phyloP scores from a whole-genome alignment of 2,113 vertebrate genomes.

The Chaetops frenatus region DNA sequence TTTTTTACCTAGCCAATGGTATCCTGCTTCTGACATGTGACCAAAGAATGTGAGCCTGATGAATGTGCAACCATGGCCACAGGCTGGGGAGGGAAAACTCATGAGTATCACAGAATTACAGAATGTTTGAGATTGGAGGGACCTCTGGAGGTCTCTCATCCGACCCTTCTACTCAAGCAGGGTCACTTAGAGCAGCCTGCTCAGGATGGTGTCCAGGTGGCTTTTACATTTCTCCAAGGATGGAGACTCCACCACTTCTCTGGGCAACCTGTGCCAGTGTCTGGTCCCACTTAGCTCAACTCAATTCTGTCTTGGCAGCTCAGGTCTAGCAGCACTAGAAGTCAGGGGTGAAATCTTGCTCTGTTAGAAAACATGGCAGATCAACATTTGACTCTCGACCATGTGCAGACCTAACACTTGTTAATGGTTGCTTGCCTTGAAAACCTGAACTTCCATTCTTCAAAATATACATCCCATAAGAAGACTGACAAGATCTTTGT shows the following conservation, averaged over 20 bases:
- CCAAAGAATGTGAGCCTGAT: background rate
- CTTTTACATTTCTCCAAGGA: background rate
- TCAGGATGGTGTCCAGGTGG: background rate
- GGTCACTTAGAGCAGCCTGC: background rate
- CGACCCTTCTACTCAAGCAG: background rate
- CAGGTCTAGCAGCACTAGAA: background rate
- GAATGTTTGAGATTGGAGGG: background rate
- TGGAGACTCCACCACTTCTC: background rate
- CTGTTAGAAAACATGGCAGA: background rate
- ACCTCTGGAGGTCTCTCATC: background rate
- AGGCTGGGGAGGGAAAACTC: background rate
- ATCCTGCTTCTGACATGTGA: background rate
- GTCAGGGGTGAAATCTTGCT: background rate
- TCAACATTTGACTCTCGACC: background rate
- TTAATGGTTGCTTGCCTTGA: background rate
- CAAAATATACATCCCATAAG: fast-evolving
- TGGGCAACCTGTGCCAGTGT: background rate
- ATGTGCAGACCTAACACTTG: background rate
- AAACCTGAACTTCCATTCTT: background rate
- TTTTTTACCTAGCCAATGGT: background rate
- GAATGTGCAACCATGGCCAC: background rate
- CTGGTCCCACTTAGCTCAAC: background rate
- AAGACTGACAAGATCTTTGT: background rate
- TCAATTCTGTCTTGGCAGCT: background rate
- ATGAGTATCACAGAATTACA: background rate